A percentile compares a stretch with the other conserved stretches of the same genome.
phyloP scores from a whole-genome alignment of 2,797 vertebrate genomes.

The Kryptolebias ocellatus region DNA sequence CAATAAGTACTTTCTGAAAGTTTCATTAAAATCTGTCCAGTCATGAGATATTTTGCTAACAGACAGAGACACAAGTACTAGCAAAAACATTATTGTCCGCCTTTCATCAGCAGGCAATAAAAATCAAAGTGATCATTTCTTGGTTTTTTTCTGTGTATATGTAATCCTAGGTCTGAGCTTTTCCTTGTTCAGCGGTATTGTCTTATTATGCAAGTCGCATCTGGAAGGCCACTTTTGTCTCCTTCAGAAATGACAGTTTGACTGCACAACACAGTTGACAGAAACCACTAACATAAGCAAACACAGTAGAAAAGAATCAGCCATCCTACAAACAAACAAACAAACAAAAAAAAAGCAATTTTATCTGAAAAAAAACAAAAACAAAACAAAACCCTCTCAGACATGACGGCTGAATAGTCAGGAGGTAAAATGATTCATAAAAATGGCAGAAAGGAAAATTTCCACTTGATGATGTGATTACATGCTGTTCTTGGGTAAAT shows the following conservation, averaged over 20 bases:
- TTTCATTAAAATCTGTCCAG: too few species aligned
- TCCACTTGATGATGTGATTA: constrained; percentile 79
- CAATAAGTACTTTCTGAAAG: too few species aligned
- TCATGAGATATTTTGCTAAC: too few species aligned
- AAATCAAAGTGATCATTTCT: constrained; percentile 33
- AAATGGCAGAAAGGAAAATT: constrained; percentile 75
- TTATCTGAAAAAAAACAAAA: constrained; percentile 40
- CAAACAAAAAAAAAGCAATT: constrained; percentile 51
- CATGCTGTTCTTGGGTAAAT: constrained; percentile 65
- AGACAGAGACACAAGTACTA: background rate
- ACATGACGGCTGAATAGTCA: constrained; percentile 76
- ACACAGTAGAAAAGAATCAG: constrained; percentile 27
- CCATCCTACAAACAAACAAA: constrained; percentile 45
- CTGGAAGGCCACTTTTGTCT: constrained; percentile 62
- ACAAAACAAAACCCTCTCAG: constrained; percentile 30
- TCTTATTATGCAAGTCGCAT: constrained; percentile 76
- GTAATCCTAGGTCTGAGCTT: constrained; percentile 52
- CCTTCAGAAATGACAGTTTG: constrained; percentile 48
- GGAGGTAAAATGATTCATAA: constrained; percentile 69
- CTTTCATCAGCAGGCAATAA: too few species aligned
- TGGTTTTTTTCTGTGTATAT: constrained; percentile 18
- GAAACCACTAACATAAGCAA: constrained; percentile 25
- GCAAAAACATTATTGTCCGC: constrained; percentile 7
- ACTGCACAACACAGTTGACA: constrained; percentile 15
- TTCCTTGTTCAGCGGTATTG: constrained; percentile 52